Evolutionary conservation across 2,888 invertebrate species (phyloP), one percentile per base, ranked within the genome.

Genomic region (Chesias legatella): DNA sequence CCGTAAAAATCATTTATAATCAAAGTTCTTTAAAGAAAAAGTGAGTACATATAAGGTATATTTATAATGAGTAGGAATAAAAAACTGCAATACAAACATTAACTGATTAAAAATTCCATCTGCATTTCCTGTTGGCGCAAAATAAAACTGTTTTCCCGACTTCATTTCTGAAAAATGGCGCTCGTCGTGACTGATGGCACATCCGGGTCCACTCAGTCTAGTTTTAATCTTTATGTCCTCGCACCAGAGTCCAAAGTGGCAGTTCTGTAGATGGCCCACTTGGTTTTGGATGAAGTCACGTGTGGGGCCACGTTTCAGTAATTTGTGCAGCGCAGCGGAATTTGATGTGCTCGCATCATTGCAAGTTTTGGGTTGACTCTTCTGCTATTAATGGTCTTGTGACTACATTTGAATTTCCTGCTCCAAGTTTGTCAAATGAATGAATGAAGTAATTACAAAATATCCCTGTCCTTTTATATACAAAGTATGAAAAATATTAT

Each of bases 261-360:
- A 17, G 23, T 40, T 33, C 24, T 36, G 38, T 31, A 39, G 13
- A 17, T 17, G 13, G 13, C 42, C 38, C 34, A 42, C 33, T 43
- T 33, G 42, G 39, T 42, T 39, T 42, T 32, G 40, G 32, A 24
- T 10, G 17, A 39, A 43, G 41, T 48, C 43, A 46, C 43, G 39
- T 43, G 47, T 38, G 47, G 7, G 22, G 29, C 48, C n/a, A 41
- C 37, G 42, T 36, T 33, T 29, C 27, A 22, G 31, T 33, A 45
- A 48, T 48, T 45, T 47, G 38, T 53, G 44, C 42, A 29, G 35
- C 39, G 39, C 32, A 29, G 35, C 6, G 7, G 31, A 37, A 34
- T 42, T 42, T 35, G 36, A 25, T 45, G 44, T 31, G 24, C 33
- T 30, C 29, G 20, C 31, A 40, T 32, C 27, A 17, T 30, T 24